Evolutionary conservation across 2,113 vertebrate species (phyloP), one percentile per base, ranked within the genome.

Genomic region (Sander lucioperca): DNA sequence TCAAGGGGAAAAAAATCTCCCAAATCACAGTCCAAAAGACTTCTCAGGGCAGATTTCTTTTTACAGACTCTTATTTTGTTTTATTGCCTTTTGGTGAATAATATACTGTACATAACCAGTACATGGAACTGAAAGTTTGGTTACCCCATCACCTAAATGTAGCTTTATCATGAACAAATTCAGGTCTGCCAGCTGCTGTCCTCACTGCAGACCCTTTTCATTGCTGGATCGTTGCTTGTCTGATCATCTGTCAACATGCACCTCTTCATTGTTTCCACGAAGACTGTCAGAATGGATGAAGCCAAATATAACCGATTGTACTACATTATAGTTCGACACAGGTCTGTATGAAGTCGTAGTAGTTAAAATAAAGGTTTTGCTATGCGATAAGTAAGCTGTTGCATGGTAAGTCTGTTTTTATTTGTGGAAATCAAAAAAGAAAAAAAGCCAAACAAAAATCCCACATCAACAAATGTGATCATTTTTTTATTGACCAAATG

Each of bases 401-500:
- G 14, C 5, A 18, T 45, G 23, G 18, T 5, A 4, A 25, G 1
- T 13, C 10, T 36, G 45, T 1, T 14, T 45, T 4, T 21, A 19
- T 36, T 36, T 23, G 27, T n/a, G 13, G 14, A 61, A 25, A 33
- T 13, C 12, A 7, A 48, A 18, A 48, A 18, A 19, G 1, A 39
- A 16, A 58, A 57, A 21, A 1, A 18, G 8, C 36, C 21, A 19
- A 62, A 62, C 3, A 25, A 64, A 54, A 45, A 11, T 3, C 15
- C n/a, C 4, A 53, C 4, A 3, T 74, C 50, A 73, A 70, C 43
- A 90, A 87, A 85, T 63, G 13, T 27, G 39, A 78, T 71, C 16
- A 68, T 73, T 83, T 43, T 43, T 94, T 94, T 89, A 93, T 88
- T 91, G 79, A 86, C 50, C 81, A 87, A 77, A 84, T 78, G 69